Evolutionary conservation across 2,113 vertebrate genomes (phyloP).

Genomic region (Oenanthe oenanthe): DNA sequence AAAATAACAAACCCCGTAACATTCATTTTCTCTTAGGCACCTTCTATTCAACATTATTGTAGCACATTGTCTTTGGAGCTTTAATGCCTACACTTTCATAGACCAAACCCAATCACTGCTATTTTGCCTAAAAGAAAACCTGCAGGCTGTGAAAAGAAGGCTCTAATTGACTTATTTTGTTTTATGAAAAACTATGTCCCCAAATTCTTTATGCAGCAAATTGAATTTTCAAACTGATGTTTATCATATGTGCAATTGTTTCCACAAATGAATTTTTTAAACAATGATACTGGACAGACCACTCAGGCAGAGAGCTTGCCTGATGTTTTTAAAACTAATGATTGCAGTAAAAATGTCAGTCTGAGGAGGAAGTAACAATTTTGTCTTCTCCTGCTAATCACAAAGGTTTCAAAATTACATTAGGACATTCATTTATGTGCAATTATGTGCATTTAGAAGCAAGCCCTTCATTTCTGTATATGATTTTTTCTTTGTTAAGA

Average conservation of each 20-base stretch:
- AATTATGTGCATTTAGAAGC: neutral
- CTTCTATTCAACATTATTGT: neutral
- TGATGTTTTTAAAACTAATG: neutral
- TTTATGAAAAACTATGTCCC: neutral
- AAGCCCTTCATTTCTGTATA: neutral
- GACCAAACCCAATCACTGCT: neutral
- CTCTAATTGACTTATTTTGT: constrained; percentile 14
- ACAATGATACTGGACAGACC: neutral
- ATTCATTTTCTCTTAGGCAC: constrained; percentile 3
- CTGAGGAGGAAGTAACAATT: constrained; percentile 18
- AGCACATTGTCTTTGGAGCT: neutral
- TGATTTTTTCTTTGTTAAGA: neutral
- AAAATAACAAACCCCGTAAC: neutral
- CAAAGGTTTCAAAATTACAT: neutral
- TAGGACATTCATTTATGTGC: neutral
- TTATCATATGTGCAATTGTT: constrained; percentile 15
- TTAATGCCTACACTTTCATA: constrained; percentile 9
- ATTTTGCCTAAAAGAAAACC: constrained; percentile 33
- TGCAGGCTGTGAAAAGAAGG: neutral
- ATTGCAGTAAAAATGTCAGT: neutral
- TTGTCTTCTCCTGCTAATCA: neutral
- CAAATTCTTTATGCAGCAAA: constrained; percentile 22
- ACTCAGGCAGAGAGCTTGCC: neutral
- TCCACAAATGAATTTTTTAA: constrained; percentile 12
- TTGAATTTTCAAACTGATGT: constrained; percentile 11